A percentile compares a stretch with the other conserved stretches of the same genome.
These are phyloP conservation scores for Charanyca ferruginea DNA, from an alignment of 2,888 invertebrate genomes.

Conservation along the genomic window DNA sequence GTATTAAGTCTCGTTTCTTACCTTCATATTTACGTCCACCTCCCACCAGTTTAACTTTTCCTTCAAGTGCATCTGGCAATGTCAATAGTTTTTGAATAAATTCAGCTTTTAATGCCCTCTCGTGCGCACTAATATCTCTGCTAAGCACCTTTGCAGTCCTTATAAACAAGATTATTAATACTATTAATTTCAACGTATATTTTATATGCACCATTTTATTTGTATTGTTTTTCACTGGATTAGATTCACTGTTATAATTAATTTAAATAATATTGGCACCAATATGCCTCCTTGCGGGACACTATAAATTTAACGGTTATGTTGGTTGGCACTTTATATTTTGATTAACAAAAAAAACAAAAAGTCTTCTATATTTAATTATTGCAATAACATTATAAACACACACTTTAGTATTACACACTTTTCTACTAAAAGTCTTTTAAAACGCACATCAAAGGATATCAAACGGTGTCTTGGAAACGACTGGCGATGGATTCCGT, in stretches of 20 bases:
- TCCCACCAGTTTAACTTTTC: constrained; percentile 93
- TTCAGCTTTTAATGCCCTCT: constrained; percentile 86
- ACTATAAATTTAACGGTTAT: constrained; percentile 12
- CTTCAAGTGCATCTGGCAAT: constrained; percentile 93
- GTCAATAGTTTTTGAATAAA: constrained; percentile 93
- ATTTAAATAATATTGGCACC: constrained; percentile 10
- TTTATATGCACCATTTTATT: constrained; percentile 48
- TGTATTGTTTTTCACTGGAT: not conserved
- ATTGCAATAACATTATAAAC: not conserved
- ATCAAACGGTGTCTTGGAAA: constrained; percentile 10
- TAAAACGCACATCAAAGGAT: not conserved
- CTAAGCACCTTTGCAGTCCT: constrained; percentile 67
- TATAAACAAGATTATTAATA: constrained; percentile 66
- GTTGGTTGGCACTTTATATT: not conserved
- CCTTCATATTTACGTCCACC: constrained; percentile 94
- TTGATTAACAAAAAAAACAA: not conserved
- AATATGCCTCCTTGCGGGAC: constrained; percentile 23
- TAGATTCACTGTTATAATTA: constrained; percentile 22
- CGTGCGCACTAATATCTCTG: constrained; percentile 80
- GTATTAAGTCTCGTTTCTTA: too few species aligned
- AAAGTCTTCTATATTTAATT: not conserved
- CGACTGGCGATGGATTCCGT: constrained; percentile 62
- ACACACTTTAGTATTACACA: too few species aligned
- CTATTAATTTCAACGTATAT: constrained; percentile 42
- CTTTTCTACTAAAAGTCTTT: not conserved